Evolutionary conservation across 2,888 invertebrate genomes (phyloP).

Genomic region (Cephus spinipes): DNA sequence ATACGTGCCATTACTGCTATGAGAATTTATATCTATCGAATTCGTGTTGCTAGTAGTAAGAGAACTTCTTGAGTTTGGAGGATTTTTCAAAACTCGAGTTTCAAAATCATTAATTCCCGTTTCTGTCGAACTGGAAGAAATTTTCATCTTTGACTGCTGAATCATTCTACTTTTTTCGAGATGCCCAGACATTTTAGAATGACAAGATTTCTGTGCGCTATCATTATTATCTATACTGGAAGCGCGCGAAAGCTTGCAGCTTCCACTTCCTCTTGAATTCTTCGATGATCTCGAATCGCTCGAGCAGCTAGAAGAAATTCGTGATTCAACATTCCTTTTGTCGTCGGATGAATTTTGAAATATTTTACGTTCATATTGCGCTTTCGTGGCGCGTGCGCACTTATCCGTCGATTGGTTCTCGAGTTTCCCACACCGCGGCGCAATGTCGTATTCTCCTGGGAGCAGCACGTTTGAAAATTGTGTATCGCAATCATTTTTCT

Average conservation of each 20-base stretch:
- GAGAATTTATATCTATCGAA: neutral
- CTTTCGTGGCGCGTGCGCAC: neutral
- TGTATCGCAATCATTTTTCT: neutral
- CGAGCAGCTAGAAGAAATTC: neutral
- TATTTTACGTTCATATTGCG: neutral
- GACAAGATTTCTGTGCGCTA: neutral
- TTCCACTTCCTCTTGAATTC: neutral
- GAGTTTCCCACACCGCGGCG: neutral
- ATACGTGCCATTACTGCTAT: neutral
- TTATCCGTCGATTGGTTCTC: neutral
- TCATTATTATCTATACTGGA: neutral
- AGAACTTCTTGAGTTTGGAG: conserved; percentile 41
- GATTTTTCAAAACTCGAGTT: conserved; percentile 31
- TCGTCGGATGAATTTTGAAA: neutral
- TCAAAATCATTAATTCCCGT: neutral
- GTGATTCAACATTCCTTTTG: neutral
- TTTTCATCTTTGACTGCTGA: neutral
- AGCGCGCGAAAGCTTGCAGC: neutral
- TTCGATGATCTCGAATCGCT: neutral
- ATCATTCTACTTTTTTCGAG: neutral
- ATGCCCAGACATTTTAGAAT: neutral
- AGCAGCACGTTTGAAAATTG: neutral
- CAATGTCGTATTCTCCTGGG: neutral
- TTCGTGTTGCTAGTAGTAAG: conserved; percentile 16
- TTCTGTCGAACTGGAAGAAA: neutral